Conservation (phyloP, 2,113 vertebrate genomes). For the rat (Rattus norvegicus) region GRCr8 NC_086032.1:55993501-55994000, state of each 20-base stretch:
- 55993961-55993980: background rate
- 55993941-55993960: background rate
- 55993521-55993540: background rate
- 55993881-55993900: background rate
- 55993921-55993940: background rate
- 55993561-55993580: background rate
- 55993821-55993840: background rate
- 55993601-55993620: background rate
- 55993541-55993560: background rate
- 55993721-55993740: too few species aligned
- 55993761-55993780: too few species aligned
- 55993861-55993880: background rate
- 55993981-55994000: background rate
- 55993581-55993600: background rate
- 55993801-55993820: too few species aligned
- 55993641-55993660: background rate
- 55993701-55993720: background rate
- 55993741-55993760: too few species aligned
- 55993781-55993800: background rate
- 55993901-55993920: background rate
- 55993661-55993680: background rate
- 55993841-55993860: background rate
- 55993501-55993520: background rate
- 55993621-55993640: background rate
- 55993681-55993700: background rate